Base-by-base conservation (phyloP, 1,140 invertebrate genomes). In the Pseudomyrmex cubaensis region DNA sequence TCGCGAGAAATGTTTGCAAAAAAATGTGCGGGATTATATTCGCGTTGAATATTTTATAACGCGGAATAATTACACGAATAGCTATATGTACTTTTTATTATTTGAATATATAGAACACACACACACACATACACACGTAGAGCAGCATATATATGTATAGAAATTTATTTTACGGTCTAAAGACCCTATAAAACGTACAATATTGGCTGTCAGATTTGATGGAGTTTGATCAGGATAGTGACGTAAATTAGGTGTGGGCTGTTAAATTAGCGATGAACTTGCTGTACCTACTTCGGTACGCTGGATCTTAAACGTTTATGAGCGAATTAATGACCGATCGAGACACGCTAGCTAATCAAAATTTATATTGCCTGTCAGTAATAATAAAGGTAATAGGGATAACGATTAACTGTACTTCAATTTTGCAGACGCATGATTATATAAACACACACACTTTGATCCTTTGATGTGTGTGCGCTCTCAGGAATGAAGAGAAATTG, bases 241-340 rank as follows among this genome's bases (percentile, higher is more conserved):
- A 44, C 25, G n/a, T 69, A 15, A 57, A 77, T 67, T 77, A 66
- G 13, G 35, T 20, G 22, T 8, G 44, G 25, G 7, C 5, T n/a
- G 50, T 77, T 77, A 66, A 77, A 56, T 77, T 77, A 77, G 3
- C 10, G 22, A 77, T 69, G 35, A 35, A 57, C 22, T 22, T 7
- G 15, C 9, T 12, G 15, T 13, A 66, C 35, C 35, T 22, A 67
- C 56, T 67, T 66, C 64, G 64, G 8, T 61, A 25, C n/a, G 44
- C 7, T 12, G 13, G 63, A 7, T 46, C 75, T 77, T 67, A 77
- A 77, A 44, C 2, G 17, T 64, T 4, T 17, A 25, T 52, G 22
- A 22, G 17, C 54, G 75, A 77, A 56, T 59, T 76, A 76, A 76
- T 54, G n/a, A 44, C 0, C 17, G 17, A 46, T 20, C 25, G 25